Percentiles rank a stretch among this genome's conserved stretches.
These are phyloP conservation scores for Pomacea maculata DNA, from an alignment of 1,140 invertebrate genomes.

Conservation along the genomic window DNA sequence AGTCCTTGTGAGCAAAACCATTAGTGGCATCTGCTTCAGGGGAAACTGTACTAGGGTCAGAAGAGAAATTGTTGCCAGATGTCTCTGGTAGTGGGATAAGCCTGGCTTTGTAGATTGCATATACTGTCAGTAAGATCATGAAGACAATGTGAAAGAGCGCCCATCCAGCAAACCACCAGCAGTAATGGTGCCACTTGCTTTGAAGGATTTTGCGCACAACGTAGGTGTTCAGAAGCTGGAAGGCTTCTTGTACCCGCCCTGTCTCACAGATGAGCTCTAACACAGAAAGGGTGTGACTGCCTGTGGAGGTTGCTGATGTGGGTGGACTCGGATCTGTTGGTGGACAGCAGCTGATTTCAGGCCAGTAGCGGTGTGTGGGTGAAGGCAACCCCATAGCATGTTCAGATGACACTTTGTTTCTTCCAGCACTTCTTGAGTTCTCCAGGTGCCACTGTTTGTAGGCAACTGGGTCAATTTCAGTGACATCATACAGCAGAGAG, in stretches of 20 bases:
- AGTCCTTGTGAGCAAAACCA: too few relatives aligned
- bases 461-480: constrained; percentile 45
- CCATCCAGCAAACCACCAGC: constrained; percentile 35
- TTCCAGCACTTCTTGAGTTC: background rate
- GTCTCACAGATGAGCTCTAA: constrained; percentile 42
- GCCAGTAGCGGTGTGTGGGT: constrained; percentile 4
- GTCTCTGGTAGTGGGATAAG: background rate
- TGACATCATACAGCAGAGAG: constrained; percentile 42
- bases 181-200: constrained; percentile 41
- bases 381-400: background rate
- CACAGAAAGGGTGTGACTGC: constrained; percentile 10
- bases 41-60: too few relatives aligned
- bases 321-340: background rate
- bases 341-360: constrained; percentile 1
- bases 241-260: constrained; percentile 26
- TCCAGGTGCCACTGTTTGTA: constrained; percentile 9
- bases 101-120: constrained; percentile 29
- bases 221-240: constrained; percentile 34
- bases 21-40: too few relatives aligned
- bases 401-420: background rate
- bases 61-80: too few relatives aligned
- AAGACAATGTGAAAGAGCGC: constrained; percentile 33
- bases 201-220: constrained; percentile 38
- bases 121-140: constrained; percentile 37
- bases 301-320: background rate